Base-by-base conservation (phyloP, 2,797 vertebrate species). In the Sebastes nivosus region DNA sequence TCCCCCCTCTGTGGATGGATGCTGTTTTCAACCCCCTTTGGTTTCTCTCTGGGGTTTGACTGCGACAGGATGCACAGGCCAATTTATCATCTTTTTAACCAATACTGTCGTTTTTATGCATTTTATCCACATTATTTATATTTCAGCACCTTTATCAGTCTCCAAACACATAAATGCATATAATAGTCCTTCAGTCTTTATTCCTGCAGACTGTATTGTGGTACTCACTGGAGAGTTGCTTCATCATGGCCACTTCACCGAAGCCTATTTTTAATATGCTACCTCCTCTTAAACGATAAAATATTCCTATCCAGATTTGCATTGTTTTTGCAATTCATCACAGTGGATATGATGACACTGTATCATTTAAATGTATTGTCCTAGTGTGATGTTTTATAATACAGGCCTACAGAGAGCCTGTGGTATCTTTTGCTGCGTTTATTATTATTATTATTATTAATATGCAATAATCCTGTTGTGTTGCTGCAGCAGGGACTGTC, bases 201-300 rank as follows among this genome's bases (percentile, higher is more conserved):
- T 46, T 46, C 18, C 64, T 78, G 42, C 64, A 54, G 69, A 2
- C 13, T 24, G 61, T 8, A 8, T 64, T 69, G 52, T 60, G 24
- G 4, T 8, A 5, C 68, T 66, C 67, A 29, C 42, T 32, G 78
- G 38, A 63, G 79, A 78, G 77, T 66, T 83, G 85, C 83, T 18
- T 83, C 75, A 84, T 90, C 85, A 83, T 68, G 77, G 74, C 77
- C 74, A 81, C 80, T 83, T 79, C 34, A 82, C 24, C 25, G 30
- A 77, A 63, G 66, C 73, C 72, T 70, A 7, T 86, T 75, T 81
- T 20, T 77, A 4, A 42, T 46, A 46, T 16, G 42, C 42, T 54
- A 42, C 75, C 7, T 72, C 18, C 55, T 72, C 13, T 10, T 50
- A 10, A 20, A 77, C 27, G 1, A 11, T 24, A 5, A n/a, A 0